Percentiles rank a stretch among this genome's conserved stretches.
Evolutionary conservation across 2,113 vertebrate species (phyloP).

Genomic region (Nansenia antarctica): DNA sequence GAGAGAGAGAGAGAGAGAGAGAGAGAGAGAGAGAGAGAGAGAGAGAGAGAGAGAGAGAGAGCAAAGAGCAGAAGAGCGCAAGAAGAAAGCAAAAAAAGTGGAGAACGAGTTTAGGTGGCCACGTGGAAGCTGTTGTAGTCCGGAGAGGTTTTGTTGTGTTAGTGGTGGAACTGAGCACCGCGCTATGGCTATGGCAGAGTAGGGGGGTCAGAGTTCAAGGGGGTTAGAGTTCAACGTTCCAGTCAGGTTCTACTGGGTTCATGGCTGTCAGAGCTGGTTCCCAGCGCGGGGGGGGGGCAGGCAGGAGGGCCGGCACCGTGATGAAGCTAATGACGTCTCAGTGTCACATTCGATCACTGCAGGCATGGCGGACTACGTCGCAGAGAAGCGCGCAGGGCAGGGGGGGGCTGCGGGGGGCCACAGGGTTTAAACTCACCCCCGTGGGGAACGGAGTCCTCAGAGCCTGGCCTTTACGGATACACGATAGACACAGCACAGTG

Average conservation of each 20-base stretch:
- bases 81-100: too few species aligned
- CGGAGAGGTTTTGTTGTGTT: constrained; percentile 63
- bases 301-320: constrained; percentile 73
- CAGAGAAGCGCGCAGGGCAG: constrained; percentile 42
- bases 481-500: constrained; percentile 55
- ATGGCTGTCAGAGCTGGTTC: constrained; percentile 71
- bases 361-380: constrained; percentile 46
- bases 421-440: constrained; percentile 35
- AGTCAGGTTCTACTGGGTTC: constrained; percentile 42
- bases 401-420: too few species aligned
- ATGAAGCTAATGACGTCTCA: constrained; percentile 68
- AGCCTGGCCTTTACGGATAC: constrained; percentile 59
- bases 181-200: too few species aligned
- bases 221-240: constrained; percentile 42
- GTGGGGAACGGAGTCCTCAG: constrained; percentile 49
- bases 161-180: constrained; percentile 63
- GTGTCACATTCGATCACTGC: constrained; percentile 62
- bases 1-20: constrained; percentile 21
- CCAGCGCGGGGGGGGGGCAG: constrained; percentile 48
- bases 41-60: constrained; percentile 33
- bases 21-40: constrained; percentile 27
- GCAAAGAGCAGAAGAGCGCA: constrained; percentile 20
- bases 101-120: constrained; percentile 27
- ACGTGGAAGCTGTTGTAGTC: too few species aligned
- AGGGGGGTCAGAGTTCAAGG: constrained; percentile 39